Base-by-base conservation (phyloP, 2,888 invertebrate species). In the Hemicrepidius hirtus region DNA sequence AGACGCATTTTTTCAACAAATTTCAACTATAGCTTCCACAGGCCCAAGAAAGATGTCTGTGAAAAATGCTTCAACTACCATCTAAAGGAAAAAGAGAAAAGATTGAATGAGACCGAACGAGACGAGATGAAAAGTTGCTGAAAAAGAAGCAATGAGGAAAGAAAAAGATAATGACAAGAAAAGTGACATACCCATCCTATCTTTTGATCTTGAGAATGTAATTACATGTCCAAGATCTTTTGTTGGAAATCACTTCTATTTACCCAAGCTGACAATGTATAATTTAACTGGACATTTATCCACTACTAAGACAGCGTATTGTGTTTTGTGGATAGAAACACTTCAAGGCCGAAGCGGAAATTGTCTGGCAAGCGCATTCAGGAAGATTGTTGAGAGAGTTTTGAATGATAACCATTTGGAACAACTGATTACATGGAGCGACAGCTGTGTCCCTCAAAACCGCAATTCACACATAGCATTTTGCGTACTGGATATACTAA, bases 271-370 rank as follows among this genome's bases (percentile, higher is more conserved):
- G 71, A 75, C 72, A 66, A 50, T 75, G 44, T 79, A 79, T 63
- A 79, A 81, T 72, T 72, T 81, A 46, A 81, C 79, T 50, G 79
- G 75, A 46, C 75, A 80, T 71, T 74, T 77, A 49, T 35, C 49
- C 5, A 46, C 55, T 16, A 66, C 53, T 37, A 13, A 10, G 21
- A 59, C 55, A 46, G 66, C 44, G n/a, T 67, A 75, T 44, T 74
- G 74, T 40, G 70, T 60, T 44, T 35, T 75, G 12, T 75, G 74
- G 74, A 67, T 20, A 21, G 75, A 75, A 53, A 46, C 62, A 2
- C 35, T 20, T 13, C 28, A 55, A 62, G 74, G 74, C 13, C 41
- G 68, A 70, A 65, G 68, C 50, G 80, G 77, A 28, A 81, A 77
- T 62, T 75, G 77, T 72, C 71, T 77, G 55, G 77, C 78, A 44